These are phyloP conservation scores for Prietella phreatophila DNA, from an alignment of 2,113 vertebrate species.

Conservation along the genomic window DNA sequence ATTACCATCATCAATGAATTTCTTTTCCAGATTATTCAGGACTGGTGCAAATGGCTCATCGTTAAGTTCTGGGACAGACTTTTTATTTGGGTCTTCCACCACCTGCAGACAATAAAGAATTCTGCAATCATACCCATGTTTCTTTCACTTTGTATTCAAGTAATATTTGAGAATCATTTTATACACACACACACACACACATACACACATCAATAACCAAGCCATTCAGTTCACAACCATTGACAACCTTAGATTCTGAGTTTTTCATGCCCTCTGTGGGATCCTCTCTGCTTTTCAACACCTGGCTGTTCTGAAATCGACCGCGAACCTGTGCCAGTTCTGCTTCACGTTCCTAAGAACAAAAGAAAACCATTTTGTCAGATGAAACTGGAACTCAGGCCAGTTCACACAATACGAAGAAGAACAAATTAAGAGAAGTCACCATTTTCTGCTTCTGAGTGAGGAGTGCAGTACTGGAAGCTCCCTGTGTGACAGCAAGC, in stretches of 20 bases:
- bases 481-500: slow-evolving; percentile 74
- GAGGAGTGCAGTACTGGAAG: slow-evolving; percentile 79
- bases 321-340: slow-evolving; percentile 86
- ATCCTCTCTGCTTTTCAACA: slow-evolving; percentile 75
- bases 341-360: slow-evolving; percentile 83
- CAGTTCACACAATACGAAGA: neutral
- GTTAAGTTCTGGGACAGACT: neutral
- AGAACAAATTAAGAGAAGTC: neutral
- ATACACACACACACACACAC: neutral
- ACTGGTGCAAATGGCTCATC: neutral
- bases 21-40: slow-evolving; percentile 19
- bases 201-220: neutral
- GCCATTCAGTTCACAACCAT: neutral
- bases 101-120: slow-evolving; percentile 17
- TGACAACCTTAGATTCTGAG: slow-evolving; percentile 63
- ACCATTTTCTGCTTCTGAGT: slow-evolving; percentile 86
- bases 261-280: slow-evolving; percentile 57
- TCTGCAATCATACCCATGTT: neutral
- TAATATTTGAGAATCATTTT: too few species aligned
- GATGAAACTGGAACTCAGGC: neutral
- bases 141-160: neutral
- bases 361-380: neutral
- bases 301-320: slow-evolving; percentile 81
- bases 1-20: slow-evolving; percentile 9
- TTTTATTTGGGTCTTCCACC: neutral